These are phyloP conservation scores for Leptinotarsa juncta DNA, from an alignment of 2,888 invertebrate genomes.

Conservation along the genomic window DNA sequence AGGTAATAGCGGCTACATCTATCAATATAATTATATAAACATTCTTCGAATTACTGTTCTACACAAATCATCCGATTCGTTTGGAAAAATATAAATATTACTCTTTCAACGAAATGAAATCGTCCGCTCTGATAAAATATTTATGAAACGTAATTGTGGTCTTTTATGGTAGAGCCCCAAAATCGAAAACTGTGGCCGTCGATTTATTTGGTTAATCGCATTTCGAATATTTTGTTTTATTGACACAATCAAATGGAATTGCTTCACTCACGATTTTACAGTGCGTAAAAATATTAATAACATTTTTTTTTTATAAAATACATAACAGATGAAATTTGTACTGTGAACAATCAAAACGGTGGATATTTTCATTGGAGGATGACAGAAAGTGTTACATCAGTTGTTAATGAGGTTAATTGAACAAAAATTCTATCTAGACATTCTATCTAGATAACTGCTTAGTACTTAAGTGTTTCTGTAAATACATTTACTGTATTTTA, in stretches of 20 bases:
- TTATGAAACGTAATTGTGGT: conserved; percentile 26
- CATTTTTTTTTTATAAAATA: neutral
- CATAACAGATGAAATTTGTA: no score
- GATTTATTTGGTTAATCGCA: conserved; percentile 26
- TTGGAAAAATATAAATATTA: neutral
- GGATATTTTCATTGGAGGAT: no score
- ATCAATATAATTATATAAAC: no score
- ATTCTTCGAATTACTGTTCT: no score
- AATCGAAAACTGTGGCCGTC: conserved; percentile 21
- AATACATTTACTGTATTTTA: no score
- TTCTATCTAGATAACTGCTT: no score
- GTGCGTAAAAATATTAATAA: neutral
- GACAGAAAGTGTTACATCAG: no score
- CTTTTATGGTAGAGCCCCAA: conserved; percentile 17
- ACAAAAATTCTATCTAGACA: no score
- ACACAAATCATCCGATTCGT: conserved; percentile 1
- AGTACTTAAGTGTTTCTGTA: no score
- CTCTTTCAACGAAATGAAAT: neutral
- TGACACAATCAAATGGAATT: neutral
- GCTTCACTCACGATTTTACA: neutral
- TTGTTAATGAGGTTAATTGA: no score
- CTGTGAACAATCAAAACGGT: no score
- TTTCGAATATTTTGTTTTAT: conserved; percentile 19
- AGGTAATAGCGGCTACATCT: no score
- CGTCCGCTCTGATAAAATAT: conserved; percentile 22